phyloP scores from a whole-genome alignment of 2,888 invertebrate genomes.

The Pachycephus smyrnensis region DNA sequence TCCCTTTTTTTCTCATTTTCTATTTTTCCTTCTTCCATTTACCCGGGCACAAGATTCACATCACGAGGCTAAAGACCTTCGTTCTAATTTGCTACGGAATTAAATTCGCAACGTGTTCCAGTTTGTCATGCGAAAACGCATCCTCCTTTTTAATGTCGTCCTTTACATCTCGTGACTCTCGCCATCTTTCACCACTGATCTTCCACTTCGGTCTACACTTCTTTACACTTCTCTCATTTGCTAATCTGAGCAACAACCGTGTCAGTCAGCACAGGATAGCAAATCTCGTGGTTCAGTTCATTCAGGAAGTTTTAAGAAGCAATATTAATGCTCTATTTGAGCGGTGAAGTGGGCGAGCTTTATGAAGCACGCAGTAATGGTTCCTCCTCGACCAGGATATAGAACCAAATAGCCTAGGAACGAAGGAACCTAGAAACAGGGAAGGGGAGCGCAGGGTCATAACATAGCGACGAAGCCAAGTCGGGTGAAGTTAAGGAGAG shows the following conservation, averaged over 20 bases:
- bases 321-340: conserved; percentile 20
- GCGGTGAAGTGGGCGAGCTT: conserved; percentile 43
- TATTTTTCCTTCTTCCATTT: conserved; percentile 3
- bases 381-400: conserved; percentile 17
- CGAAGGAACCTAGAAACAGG: neutral
- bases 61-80: conserved; percentile 13
- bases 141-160: neutral
- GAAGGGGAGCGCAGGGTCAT: neutral
- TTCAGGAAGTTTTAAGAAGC: conserved; percentile 1
- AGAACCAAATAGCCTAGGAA: neutral
- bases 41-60: conserved; percentile 1
- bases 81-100: neutral
- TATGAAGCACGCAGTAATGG: conserved; percentile 48
- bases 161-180: neutral
- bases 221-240: neutral
- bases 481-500: conserved; percentile 54
- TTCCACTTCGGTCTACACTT: neutral
- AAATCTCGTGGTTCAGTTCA: neutral
- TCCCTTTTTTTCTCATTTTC: conserved; percentile 7
- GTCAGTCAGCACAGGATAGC: neutral
- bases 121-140: neutral
- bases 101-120: neutral
- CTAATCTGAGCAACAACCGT: neutral
- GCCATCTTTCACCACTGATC: neutral
- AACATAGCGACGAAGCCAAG: conserved; percentile 37